Percentiles rank a stretch among this genome's conserved stretches.
These are phyloP conservation scores for Pterocles burchelli DNA, from an alignment of 2,113 vertebrate genomes.

Conservation along the genomic window DNA sequence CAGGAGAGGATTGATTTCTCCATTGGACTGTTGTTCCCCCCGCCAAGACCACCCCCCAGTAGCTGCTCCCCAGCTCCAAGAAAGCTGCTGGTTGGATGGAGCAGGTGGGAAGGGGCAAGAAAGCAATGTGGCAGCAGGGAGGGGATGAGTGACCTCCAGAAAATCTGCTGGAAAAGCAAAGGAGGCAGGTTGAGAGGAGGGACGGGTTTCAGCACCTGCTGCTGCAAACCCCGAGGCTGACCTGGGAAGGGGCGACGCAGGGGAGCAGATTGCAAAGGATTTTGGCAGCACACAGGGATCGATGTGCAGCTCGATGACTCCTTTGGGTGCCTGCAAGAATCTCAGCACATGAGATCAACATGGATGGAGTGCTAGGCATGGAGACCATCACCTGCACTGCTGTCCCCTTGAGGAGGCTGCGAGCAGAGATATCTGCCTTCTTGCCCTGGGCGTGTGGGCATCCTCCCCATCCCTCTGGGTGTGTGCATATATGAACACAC, in stretches of 20 bases:
- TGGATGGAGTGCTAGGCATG: not conserved
- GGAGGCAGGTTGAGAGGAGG: slow-evolving; percentile 24
- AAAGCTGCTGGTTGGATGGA: not conserved
- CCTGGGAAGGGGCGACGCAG: slow-evolving; percentile 56
- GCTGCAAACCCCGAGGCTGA: slow-evolving; percentile 41
- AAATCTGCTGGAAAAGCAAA: slow-evolving; percentile 69
- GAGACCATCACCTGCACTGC: not conserved
- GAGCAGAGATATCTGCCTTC: not conserved
- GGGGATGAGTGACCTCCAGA: slow-evolving; percentile 50
- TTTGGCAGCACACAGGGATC: slow-evolving; percentile 22
- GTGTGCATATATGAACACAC: rapidly evolving
- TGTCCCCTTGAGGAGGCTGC: rapidly evolving
- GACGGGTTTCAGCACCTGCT: slow-evolving; percentile 68
- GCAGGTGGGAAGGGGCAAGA: slow-evolving; percentile 51
- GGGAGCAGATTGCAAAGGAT: slow-evolving; percentile 62
- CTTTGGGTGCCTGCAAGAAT: slow-evolving; percentile 55
- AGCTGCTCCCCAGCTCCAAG: slow-evolving; percentile 27
- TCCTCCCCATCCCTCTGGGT: not conserved
- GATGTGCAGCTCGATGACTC: slow-evolving; percentile 22
- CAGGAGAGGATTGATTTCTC: not conserved
- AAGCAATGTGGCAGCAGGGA: slow-evolving; percentile 24
- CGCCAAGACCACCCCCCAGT: not conserved
- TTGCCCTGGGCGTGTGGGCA: rapidly evolving
- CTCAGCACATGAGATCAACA: slow-evolving; percentile 50
- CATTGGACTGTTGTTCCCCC: not conserved